phyloP scores from a whole-genome alignment of 1,140 invertebrate genomes.

The Cotesia vestalis region DNA sequence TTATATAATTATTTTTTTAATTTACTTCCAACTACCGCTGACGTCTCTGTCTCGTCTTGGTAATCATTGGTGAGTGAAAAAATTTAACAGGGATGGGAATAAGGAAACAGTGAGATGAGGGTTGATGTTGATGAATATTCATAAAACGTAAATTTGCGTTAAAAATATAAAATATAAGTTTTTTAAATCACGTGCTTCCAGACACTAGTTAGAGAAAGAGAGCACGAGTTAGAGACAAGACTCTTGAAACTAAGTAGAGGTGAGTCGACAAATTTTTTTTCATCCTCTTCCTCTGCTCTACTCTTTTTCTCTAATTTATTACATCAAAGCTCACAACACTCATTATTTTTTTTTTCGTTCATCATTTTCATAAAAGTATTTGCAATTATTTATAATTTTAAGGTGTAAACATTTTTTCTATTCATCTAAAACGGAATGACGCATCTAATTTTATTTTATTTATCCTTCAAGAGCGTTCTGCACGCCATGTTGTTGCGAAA shows the following conservation, averaged over 20 bases:
- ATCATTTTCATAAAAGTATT: too few relatives aligned
- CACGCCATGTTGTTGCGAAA: not conserved
- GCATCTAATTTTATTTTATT: too few relatives aligned
- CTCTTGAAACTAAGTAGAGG: constrained; percentile 40
- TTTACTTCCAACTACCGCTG: not conserved
- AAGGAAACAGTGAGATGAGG: not conserved
- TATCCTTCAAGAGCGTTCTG: too few relatives aligned
- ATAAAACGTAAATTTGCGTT: constrained; percentile 2
- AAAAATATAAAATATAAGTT: constrained; percentile 2
- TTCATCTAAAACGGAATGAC: constrained; percentile 1
- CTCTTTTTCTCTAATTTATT: too few relatives aligned
- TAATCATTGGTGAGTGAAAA: constrained; percentile 24
- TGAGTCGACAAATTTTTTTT: constrained; percentile 46
- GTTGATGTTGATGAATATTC: constrained; percentile 21
- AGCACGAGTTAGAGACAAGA: not conserved
- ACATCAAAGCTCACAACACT: not conserved
- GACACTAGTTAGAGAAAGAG: constrained; percentile 1
- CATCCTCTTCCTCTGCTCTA: constrained; percentile 7
- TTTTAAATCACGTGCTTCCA: too few relatives aligned
- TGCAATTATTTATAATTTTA: too few relatives aligned
- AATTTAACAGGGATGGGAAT: not conserved
- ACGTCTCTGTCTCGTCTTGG: not conserved
- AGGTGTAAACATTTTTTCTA: not conserved
- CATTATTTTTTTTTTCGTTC: not conserved
- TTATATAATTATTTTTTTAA: not conserved